phyloP scores from a whole-genome alignment of 1,140 invertebrate species.

The Heliothis virescens region DNA sequence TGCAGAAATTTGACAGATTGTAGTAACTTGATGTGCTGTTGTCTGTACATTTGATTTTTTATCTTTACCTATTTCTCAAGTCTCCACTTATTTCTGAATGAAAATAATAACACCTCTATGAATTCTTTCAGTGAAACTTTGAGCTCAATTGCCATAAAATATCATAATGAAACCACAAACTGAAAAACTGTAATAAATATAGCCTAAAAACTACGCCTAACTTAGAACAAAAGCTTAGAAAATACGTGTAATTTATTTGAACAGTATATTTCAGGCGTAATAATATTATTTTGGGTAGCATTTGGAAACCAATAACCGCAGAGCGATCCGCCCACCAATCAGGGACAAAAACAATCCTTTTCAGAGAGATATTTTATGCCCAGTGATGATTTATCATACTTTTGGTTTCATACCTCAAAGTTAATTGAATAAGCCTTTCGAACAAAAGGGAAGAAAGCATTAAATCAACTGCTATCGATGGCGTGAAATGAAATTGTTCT shows the following conservation, averaged over 20 bases:
- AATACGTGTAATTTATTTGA: not conserved
- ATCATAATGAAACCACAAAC: not conserved
- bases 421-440: constrained; percentile 23
- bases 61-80: too few relatives aligned
- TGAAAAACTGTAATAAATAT: not conserved
- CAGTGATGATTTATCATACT: constrained; percentile 28
- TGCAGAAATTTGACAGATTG: too few relatives aligned
- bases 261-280: not conserved
- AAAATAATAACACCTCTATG: too few relatives aligned
- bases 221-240: not conserved
- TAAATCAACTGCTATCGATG: constrained; percentile 30
- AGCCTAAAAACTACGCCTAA: not conserved
- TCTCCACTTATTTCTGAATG: too few relatives aligned
- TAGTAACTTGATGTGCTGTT: too few relatives aligned
- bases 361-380: not conserved
- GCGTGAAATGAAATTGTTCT: not conserved
- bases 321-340: constrained; percentile 29
- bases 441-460: constrained; percentile 17
- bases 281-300: constrained; percentile 2
- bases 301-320: constrained; percentile 38
- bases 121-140: too few relatives aligned
- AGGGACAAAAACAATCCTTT: constrained; percentile 17
- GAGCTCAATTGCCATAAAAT: not conserved
- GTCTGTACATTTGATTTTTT: too few relatives aligned
- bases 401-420: constrained; percentile 10